phyloP scores from a whole-genome alignment of 2,888 invertebrate genomes.

The Eucera pruinosa region DNA sequence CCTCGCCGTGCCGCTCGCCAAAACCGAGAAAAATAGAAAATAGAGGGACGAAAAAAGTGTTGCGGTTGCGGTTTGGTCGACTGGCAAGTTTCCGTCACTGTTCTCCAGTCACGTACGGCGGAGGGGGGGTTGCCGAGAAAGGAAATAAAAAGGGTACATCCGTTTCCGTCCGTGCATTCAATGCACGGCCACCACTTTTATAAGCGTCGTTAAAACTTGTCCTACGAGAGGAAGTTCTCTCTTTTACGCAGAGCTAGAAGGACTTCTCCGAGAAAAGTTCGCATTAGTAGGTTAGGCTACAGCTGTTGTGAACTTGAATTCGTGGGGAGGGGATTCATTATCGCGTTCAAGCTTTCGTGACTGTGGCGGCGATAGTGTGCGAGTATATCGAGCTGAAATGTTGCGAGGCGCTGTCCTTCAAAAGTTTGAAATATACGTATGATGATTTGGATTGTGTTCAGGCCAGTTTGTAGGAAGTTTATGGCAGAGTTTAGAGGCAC shows the following conservation, averaged over 20 bases:
- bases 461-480: no score
- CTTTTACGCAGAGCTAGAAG: background rate
- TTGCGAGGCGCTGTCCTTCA: no score
- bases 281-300: background rate
- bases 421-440: no score
- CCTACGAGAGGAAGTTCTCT: background rate
- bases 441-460: no score
- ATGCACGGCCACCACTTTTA: conserved; percentile 28
- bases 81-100: conserved; percentile 1
- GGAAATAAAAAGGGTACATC: conserved; percentile 27
- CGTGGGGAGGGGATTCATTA: conserved; percentile 2
- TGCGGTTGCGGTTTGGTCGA: no score
- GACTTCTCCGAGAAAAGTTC: background rate
- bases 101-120: conserved; percentile 30
- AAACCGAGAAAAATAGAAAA: no score
- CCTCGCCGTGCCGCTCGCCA: no score
- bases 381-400: no score
- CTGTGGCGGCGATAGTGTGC: no score
- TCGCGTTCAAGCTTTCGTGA: background rate
- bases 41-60: no score
- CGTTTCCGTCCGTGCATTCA: conserved; percentile 22
- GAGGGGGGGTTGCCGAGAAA: no score
- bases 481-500: no score
- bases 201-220: conserved; percentile 47
- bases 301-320: conserved; percentile 13